Conservation (phyloP, 2,888 invertebrate species). For the Callyntrura sp. region DNA sequence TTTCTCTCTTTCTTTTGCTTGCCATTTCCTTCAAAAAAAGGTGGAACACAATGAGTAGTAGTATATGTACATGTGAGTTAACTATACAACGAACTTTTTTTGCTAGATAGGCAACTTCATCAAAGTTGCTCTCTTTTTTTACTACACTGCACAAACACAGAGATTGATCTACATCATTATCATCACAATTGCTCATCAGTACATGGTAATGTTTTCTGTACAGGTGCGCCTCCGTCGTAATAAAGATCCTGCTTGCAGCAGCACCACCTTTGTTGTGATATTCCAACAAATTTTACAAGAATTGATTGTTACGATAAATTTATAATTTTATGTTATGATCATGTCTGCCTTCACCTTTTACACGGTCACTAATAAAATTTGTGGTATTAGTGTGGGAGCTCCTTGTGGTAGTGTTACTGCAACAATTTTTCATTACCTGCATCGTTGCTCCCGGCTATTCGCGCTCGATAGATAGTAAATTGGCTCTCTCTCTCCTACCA, state of each 20-base stretch:
- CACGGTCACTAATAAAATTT: conserved; percentile 29
- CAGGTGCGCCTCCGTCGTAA: neutral
- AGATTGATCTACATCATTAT: conserved; percentile 13
- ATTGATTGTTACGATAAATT: conserved; percentile 47
- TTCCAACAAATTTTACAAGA: conserved; percentile 31
- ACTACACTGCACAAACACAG: neutral
- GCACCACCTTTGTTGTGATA: neutral
- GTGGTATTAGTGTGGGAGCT: neutral
- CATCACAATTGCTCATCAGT: neutral
- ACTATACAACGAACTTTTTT: conserved; percentile 22
- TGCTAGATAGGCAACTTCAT: conserved; percentile 7
- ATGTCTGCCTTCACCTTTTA: conserved; percentile 40
- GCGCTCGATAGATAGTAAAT: no score
- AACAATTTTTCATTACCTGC: conserved; percentile 56
- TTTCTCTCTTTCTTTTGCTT: neutral
- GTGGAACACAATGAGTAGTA: conserved; percentile 1
- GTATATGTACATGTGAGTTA: conserved; percentile 2
- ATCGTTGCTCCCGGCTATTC: conserved; percentile 32
- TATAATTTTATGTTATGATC: conserved; percentile 11
- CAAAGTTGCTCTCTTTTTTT: conserved; percentile 24
- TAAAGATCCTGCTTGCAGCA: neutral
- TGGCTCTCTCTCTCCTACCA: neutral
- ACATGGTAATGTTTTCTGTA: neutral
- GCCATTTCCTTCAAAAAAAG: neutral
- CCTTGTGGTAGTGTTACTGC: conserved; percentile 43